phyloP scores from a whole-genome alignment of 1,140 invertebrate species.

The Diabrotica virgifera region DNA sequence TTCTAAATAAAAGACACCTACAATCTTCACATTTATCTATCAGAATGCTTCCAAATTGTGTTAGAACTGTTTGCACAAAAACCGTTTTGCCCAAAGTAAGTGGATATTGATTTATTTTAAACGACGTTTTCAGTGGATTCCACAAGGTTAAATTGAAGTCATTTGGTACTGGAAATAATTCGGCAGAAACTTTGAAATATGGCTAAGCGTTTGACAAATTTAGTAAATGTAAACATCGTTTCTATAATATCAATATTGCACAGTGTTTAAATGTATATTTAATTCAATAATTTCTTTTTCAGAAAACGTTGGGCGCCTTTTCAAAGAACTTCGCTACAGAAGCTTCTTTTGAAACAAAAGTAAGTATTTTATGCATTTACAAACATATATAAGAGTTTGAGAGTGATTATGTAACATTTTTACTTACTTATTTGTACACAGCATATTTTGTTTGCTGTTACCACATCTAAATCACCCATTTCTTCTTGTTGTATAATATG shows the following conservation, averaged over 20 bases:
- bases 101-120: constrained; percentile 23
- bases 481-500: no score
- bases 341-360: constrained; percentile 71
- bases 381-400: no score
- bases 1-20: not conserved
- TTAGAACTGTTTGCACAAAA: constrained; percentile 32
- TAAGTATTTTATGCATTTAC: constrained; percentile 39
- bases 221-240: constrained; percentile 27
- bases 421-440: no score
- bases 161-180: constrained; percentile 16
- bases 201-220: constrained; percentile 31
- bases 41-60: constrained; percentile 36
- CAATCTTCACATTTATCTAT: not conserved
- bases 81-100: constrained; percentile 29
- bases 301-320: constrained; percentile 34
- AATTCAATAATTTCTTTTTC: constrained; percentile 23
- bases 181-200: constrained; percentile 16
- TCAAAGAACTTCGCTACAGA: constrained; percentile 64
- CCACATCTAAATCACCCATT: no score
- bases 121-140: constrained; percentile 7
- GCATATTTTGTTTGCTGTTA: no score
- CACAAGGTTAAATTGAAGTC: constrained; percentile 20
- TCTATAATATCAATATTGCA: not conserved
- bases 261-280: not conserved
- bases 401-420: no score